Evolutionary conservation across 2,888 invertebrate species (phyloP).

Genomic region (Protonemura montana): DNA sequence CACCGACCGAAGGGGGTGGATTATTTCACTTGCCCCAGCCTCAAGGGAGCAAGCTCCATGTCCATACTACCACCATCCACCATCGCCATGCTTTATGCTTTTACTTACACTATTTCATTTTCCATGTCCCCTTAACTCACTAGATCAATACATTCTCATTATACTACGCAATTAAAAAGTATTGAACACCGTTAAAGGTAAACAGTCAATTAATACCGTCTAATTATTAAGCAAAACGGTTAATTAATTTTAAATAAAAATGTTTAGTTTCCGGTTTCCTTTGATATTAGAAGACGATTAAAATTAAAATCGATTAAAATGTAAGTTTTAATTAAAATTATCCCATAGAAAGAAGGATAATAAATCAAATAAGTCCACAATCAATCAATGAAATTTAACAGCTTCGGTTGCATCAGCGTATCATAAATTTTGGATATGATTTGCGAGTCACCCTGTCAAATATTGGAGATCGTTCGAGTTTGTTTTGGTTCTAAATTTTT

Average conservation of each 20-base stretch:
- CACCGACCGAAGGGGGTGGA: neutral
- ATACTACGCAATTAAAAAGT: slow-evolving; percentile 42
- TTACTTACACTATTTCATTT: slow-evolving; percentile 50
- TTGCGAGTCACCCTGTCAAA: slow-evolving; percentile 12
- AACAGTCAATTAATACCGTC: neutral
- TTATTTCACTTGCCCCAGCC: slow-evolving; percentile 37
- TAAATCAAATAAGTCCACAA: no score
- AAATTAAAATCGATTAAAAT: neutral
- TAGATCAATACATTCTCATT: slow-evolving; percentile 49
- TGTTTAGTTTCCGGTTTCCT: neutral
- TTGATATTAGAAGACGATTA: neutral
- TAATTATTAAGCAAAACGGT: neutral
- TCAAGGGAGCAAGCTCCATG: neutral
- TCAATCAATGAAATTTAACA: no score
- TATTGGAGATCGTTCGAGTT: slow-evolving; percentile 33
- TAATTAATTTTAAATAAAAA: neutral
- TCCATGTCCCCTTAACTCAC: slow-evolving; percentile 47
- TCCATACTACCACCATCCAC: neutral
- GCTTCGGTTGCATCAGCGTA: no score
- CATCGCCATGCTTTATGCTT: slow-evolving; percentile 47
- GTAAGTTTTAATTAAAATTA: neutral
- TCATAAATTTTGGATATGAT: neutral
- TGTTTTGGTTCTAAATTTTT: slow-evolving; percentile 39
- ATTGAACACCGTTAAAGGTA: slow-evolving; percentile 19
- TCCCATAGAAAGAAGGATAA: neutral